phyloP scores from a whole-genome alignment of 2,113 vertebrate genomes.

The Chaenocephalus aceratus region DNA sequence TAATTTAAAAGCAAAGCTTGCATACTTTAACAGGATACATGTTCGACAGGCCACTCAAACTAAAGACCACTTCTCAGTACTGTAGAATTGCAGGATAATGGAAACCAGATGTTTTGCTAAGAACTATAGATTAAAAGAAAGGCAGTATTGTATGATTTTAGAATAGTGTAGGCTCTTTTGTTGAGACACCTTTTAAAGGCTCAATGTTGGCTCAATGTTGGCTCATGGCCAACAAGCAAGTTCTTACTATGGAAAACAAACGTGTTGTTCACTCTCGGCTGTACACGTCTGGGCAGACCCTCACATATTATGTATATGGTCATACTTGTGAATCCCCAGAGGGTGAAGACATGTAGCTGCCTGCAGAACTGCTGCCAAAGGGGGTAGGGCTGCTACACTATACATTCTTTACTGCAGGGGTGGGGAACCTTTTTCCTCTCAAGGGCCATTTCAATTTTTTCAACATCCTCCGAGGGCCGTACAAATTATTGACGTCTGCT shows the following conservation, averaged over 20 bases:
- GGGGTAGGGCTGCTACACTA: neutral
- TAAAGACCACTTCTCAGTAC: neutral
- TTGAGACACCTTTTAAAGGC: conserved; percentile 14
- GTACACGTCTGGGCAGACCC: neutral
- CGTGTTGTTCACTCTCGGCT: conserved; percentile 13
- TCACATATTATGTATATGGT: neutral
- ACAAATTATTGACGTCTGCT: no score
- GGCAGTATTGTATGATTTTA: neutral
- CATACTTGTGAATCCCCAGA: conserved; percentile 15
- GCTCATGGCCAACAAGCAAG: conserved; percentile 7
- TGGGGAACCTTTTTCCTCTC: no score
- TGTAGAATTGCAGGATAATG: neutral
- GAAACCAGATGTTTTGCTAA: conserved; percentile 9
- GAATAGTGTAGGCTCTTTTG: conserved; percentile 30
- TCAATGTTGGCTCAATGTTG: conserved; percentile 14
- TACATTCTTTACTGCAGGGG: neutral
- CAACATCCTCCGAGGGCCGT: no score
- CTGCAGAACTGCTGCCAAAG: conserved; percentile 3
- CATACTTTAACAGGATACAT: neutral
- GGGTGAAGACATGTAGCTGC: neutral
- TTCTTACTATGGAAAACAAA: neutral
- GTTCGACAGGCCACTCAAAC: neutral
- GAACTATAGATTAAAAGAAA: neutral
- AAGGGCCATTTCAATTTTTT: no score
- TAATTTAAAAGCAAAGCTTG: neutral